Evolutionary conservation across 2,888 invertebrate species (phyloP).

Genomic region (Theristus sp.): DNA sequence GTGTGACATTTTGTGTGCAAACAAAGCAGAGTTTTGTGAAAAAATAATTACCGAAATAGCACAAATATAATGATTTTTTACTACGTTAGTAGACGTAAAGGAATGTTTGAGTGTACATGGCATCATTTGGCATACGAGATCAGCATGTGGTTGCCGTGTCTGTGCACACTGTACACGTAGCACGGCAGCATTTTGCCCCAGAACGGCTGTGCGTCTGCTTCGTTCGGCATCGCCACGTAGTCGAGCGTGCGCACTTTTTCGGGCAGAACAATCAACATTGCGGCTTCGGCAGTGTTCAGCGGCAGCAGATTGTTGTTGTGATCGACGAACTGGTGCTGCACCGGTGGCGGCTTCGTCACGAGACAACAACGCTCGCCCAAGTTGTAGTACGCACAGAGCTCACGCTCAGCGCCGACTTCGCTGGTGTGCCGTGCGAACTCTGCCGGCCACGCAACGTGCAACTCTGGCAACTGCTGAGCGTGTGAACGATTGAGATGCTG

Average conservation of each 20-base stretch:
- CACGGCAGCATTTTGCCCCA: neutral
- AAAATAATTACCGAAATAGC: too few relatives aligned
- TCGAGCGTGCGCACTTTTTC: neutral
- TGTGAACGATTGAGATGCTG: too few relatives aligned
- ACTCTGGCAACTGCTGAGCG: too few relatives aligned
- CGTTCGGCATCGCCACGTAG: neutral
- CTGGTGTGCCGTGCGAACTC: too few relatives aligned
- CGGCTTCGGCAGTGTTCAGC: too few relatives aligned
- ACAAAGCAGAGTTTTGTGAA: too few relatives aligned
- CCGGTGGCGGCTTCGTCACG: neutral
- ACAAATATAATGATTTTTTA: too few relatives aligned
- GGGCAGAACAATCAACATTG: neutral
- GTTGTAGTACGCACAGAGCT: neutral
- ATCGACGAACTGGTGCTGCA: neutral
- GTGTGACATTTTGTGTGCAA: too few relatives aligned
- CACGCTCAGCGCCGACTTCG: too few relatives aligned
- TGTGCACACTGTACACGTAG: neutral
- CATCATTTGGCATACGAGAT: neutral
- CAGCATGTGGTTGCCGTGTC: neutral
- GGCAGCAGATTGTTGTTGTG: neutral
- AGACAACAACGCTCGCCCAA: neutral
- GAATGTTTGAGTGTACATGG: too few relatives aligned
- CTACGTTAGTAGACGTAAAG: too few relatives aligned
- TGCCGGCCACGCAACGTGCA: too few relatives aligned
- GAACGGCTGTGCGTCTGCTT: neutral